A percentile compares a stretch with the other conserved stretches of the same genome.
These are phyloP conservation scores for Callithrix jacchus DNA, from an alignment of 2,113 vertebrate species.

Conservation along the genomic window DNA sequence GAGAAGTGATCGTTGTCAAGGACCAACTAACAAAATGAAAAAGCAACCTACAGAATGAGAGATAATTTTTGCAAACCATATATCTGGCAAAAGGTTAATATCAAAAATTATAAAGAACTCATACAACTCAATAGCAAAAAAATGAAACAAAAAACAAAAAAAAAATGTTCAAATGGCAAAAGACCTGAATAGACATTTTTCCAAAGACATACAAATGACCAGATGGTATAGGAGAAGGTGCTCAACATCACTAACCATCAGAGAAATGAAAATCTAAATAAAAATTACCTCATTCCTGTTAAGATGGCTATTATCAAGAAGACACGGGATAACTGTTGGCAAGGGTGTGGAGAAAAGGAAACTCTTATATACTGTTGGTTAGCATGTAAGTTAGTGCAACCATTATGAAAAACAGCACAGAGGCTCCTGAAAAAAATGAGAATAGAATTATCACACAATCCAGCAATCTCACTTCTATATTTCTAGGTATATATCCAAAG, in stretches of 20 bases:
- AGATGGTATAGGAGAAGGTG: not conserved
- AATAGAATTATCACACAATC: not conserved
- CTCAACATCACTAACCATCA: not conserved
- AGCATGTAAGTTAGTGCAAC: not conserved
- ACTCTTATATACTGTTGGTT: not conserved
- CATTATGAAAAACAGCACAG: not conserved
- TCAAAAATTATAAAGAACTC: not conserved
- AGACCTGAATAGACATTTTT: not conserved
- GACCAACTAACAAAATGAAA: not conserved
- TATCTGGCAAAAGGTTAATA: not conserved
- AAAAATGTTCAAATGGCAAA: not conserved
- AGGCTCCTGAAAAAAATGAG: not conserved
- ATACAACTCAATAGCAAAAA: not conserved
- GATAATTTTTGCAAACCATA: not conserved
- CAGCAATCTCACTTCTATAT: not conserved
- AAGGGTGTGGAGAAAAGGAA: not conserved
- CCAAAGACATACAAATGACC: not conserved
- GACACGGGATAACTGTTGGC: not conserved
- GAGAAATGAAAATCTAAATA: not conserved
- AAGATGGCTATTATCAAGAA: not conserved
- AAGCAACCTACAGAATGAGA: not conserved
- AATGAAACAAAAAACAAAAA: not conserved
- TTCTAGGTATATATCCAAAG: not conserved
- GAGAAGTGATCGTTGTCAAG: not conserved
- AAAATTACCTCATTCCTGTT: not conserved